A percentile compares a stretch with the other conserved stretches of the same genome.
These are phyloP conservation scores for Plectrocnemia conspersa DNA, from an alignment of 1,140 invertebrate genomes.

Conservation along the genomic window DNA sequence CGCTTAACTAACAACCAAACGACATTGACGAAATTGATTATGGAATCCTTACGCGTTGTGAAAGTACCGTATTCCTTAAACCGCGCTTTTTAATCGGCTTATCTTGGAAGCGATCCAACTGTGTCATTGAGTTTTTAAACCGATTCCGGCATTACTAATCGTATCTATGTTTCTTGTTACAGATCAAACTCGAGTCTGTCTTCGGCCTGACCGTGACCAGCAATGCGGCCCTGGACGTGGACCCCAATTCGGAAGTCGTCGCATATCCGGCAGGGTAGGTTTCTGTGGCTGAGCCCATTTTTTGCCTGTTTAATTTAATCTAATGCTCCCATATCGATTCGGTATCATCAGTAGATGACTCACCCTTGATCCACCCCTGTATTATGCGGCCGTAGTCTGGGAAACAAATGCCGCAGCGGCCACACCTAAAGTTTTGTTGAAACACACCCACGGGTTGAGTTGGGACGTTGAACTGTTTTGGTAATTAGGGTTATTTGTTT, in stretches of 20 bases:
- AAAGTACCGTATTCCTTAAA: not conserved
- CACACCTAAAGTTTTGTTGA: no score
- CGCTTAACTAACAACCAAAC: no score
- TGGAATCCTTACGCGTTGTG: constrained; percentile 3
- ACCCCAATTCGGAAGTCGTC: constrained; percentile 77
- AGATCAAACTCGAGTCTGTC: constrained; percentile 93
- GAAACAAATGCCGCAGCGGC: no score
- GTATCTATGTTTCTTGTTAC: constrained; percentile 34
- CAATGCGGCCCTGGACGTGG: constrained; percentile 86
- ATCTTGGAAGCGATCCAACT: not conserved
- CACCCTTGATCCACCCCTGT: no score
- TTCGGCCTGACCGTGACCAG: constrained; percentile 86
- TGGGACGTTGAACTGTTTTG: no score
- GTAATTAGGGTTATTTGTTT: no score
- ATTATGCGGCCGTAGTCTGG: no score
- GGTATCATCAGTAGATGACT: no score
- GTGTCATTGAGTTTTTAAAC: not conserved
- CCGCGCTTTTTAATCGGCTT: not conserved
- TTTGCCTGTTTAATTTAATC: no score
- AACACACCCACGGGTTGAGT: no score
- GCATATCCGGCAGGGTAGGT: constrained; percentile 95
- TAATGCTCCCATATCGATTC: no score
- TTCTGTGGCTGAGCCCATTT: not conserved
- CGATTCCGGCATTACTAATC: constrained; percentile 1
- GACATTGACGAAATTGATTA: constrained; percentile 11